Evolutionary conservation across 2,113 vertebrate species (phyloP).

Genomic region (Lagopus muta): DNA sequence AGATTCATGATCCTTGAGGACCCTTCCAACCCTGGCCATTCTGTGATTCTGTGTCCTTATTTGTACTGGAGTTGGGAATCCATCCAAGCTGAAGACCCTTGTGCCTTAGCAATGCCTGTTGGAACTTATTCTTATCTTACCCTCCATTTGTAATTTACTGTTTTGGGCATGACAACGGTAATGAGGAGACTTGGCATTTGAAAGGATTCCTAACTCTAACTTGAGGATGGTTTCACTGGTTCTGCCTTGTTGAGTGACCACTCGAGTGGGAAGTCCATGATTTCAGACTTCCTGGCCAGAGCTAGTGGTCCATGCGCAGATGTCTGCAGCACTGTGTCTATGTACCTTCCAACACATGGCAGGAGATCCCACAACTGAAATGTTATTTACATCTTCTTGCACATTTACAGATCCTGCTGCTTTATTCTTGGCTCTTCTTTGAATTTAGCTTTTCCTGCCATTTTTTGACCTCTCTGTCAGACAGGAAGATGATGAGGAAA

Average conservation of each 20-base stretch:
- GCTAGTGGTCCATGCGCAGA: background rate
- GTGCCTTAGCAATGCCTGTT: background rate
- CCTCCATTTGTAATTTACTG: background rate
- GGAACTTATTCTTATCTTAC: background rate
- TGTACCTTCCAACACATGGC: fast-evolving
- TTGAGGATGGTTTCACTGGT: background rate
- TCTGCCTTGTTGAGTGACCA: background rate
- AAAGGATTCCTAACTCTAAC: background rate
- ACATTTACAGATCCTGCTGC: background rate
- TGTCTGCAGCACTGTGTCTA: background rate
- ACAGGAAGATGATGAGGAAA: background rate
- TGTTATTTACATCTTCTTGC: background rate
- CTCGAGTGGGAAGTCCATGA: background rate
- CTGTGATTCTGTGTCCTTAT: background rate
- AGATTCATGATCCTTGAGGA: too few species aligned
- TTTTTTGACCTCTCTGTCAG: background rate
- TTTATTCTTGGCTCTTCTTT: background rate
- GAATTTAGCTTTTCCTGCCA: background rate
- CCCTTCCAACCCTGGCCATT: too few species aligned
- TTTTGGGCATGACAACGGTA: background rate
- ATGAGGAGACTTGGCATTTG: fast-evolving
- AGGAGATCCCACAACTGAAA: background rate
- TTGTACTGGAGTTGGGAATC: background rate
- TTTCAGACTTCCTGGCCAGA: background rate
- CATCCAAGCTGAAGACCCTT: background rate